These are phyloP conservation scores for Erinaceus europaeus DNA, from an alignment of 2,113 vertebrate genomes.

Conservation along the genomic window DNA sequence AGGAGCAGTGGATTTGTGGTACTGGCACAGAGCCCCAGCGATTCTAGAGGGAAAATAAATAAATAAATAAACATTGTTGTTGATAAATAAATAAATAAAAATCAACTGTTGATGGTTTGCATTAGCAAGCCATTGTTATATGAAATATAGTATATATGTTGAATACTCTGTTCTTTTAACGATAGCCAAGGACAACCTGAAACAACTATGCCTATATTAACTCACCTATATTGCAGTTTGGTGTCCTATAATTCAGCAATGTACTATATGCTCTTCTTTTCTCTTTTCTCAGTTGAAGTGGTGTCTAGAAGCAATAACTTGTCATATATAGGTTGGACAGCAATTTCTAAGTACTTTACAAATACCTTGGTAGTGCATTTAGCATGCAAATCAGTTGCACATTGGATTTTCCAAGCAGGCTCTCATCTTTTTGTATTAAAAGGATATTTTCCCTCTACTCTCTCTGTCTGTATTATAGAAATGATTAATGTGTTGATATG, in stretches of 20 bases:
- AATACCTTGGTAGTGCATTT: not conserved
- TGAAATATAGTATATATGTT: no score
- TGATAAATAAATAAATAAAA: no score
- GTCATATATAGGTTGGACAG: not conserved
- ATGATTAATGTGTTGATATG: slow-evolving; percentile 21
- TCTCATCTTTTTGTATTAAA: not conserved
- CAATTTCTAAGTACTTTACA: not conserved
- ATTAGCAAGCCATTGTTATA: no score
- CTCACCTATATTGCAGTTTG: not conserved
- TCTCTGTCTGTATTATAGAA: not conserved
- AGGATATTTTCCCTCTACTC: slow-evolving; percentile 1
- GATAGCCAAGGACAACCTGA: not conserved
- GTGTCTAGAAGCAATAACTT: slow-evolving; percentile 33
- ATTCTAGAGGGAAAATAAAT: no score
- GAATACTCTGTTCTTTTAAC: not conserved
- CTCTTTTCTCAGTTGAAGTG: slow-evolving; percentile 38
- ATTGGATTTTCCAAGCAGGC: not conserved
- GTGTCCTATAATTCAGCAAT: not conserved
- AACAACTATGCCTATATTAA: slow-evolving; percentile 15
- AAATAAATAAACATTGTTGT: no score
- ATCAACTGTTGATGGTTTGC: no score
- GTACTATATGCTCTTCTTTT: not conserved
- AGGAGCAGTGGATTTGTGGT: no score
- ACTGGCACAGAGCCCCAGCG: no score
- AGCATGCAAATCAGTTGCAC: not conserved